Evolutionary conservation across 2,113 vertebrate genomes (phyloP).

Genomic region (Plestiodon gilberti): DNA sequence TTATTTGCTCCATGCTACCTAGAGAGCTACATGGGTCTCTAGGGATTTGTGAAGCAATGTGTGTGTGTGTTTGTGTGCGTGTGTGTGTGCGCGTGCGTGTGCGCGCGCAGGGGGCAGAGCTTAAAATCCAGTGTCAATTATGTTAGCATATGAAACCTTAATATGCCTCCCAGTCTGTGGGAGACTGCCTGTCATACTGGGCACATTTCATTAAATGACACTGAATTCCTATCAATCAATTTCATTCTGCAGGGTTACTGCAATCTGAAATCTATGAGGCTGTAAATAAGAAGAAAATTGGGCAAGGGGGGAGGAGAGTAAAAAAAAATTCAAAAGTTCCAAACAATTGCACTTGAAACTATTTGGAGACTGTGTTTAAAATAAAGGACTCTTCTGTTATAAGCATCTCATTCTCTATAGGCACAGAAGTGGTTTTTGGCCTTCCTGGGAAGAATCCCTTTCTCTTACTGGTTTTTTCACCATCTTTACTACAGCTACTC

Average conservation of each 20-base stretch:
- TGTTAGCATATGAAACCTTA: not conserved
- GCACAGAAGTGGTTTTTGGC: not conserved
- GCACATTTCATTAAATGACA: not conserved
- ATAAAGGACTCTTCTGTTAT: not conserved
- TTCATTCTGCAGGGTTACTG: not conserved
- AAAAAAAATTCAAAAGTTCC: not conserved
- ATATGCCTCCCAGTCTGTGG: not conserved
- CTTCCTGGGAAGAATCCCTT: not conserved
- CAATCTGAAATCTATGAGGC: not conserved
- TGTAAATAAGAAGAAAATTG: not conserved
- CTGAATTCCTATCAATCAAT: not conserved
- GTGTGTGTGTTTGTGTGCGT: too few relatives aligned
- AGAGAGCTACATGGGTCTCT: not conserved
- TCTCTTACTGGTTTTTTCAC: not conserved
- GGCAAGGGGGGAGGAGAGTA: not conserved
- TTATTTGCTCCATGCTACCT: not conserved
- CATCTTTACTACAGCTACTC: not conserved
- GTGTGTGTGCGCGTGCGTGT: too few relatives aligned
- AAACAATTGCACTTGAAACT: not conserved
- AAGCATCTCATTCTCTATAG: not conserved
- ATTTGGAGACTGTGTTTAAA: not conserved
- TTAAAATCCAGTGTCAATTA: not conserved
- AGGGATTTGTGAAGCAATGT: not conserved
- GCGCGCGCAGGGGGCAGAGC: too few relatives aligned
- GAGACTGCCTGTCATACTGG: not conserved